A percentile compares a stretch with the other conserved stretches of the same genome.
phyloP scores from a whole-genome alignment of 2,113 vertebrate genomes.

The Leucopsar rothschildi region DNA sequence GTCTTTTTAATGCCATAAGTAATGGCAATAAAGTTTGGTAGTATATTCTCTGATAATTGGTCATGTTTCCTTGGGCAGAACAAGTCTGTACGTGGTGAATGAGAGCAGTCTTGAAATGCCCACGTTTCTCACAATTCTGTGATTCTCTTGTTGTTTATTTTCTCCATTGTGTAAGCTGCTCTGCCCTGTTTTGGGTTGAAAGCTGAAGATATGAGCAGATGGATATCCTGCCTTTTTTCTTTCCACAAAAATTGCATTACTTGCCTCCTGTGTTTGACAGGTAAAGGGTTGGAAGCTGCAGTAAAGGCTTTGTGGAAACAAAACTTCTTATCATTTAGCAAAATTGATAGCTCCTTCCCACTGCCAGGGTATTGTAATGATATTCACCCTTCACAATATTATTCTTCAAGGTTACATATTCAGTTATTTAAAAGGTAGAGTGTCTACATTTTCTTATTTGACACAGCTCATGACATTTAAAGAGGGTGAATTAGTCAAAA shows the following conservation, averaged over 20 bases:
- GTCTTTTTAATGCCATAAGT: not conserved
- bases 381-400: not conserved
- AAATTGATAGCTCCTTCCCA: not conserved
- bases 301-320: not conserved
- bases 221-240: not conserved
- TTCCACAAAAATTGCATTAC: not conserved
- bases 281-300: not conserved
- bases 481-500: not conserved
- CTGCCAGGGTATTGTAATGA: not conserved
- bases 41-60: not conserved
- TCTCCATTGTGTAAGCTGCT: too few relatives aligned
- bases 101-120: not conserved
- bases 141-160: not conserved
- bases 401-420: not conserved
- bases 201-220: not conserved
- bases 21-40: not conserved
- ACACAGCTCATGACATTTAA: not conserved
- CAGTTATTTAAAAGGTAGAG: not conserved
- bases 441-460: not conserved
- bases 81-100: not conserved
- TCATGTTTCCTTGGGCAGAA: not conserved
- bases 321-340: not conserved
- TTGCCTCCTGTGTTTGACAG: not conserved
- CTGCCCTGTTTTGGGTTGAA: too few relatives aligned
- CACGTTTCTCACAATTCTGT: not conserved